A percentile compares a stretch with the other conserved stretches of the same genome.
These are phyloP conservation scores for Mesorhabditis sp. DNA, from an alignment of 2,888 invertebrate species.

Conservation along the genomic window DNA sequence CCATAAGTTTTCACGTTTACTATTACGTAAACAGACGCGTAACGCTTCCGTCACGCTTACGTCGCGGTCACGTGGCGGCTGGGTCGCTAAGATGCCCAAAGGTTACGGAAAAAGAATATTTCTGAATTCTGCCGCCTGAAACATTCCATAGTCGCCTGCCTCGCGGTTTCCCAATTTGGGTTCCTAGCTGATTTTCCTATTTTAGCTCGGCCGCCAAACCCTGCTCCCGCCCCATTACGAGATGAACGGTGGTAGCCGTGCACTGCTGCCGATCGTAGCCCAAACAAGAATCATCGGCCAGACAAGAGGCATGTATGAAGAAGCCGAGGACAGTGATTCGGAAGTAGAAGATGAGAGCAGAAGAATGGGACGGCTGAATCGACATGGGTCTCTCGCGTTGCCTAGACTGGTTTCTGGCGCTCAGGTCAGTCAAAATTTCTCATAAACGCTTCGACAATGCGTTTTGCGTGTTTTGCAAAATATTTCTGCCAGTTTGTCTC, in stretches of 20 bases:
- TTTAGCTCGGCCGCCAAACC: no score
- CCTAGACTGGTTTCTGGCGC: conserved; percentile 23
- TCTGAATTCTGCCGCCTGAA: no score
- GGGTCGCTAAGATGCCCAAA: no score
- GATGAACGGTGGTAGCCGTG: neutral
- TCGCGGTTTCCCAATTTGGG: no score
- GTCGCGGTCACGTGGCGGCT: no score
- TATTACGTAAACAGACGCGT: no score
- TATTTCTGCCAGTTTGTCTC: no score
- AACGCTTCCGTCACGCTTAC: no score
- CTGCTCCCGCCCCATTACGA: neutral
- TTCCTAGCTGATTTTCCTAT: no score
- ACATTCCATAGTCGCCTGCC: no score
- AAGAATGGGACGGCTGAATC: conserved; percentile 26
- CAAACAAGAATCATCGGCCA: neutral
- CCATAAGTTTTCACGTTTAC: no score
- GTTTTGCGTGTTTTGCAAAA: neutral
- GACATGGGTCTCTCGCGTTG: conserved; percentile 48
- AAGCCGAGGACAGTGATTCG: neutral
- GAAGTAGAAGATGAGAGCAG: neutral
- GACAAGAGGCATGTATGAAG: neutral
- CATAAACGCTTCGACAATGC: neutral
- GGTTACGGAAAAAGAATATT: no score
- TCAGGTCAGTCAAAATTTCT: neutral
- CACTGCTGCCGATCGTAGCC: neutral